Evolutionary conservation across 2,797 vertebrate species (phyloP).

Genomic region (Rhinichthys osculus): DNA sequence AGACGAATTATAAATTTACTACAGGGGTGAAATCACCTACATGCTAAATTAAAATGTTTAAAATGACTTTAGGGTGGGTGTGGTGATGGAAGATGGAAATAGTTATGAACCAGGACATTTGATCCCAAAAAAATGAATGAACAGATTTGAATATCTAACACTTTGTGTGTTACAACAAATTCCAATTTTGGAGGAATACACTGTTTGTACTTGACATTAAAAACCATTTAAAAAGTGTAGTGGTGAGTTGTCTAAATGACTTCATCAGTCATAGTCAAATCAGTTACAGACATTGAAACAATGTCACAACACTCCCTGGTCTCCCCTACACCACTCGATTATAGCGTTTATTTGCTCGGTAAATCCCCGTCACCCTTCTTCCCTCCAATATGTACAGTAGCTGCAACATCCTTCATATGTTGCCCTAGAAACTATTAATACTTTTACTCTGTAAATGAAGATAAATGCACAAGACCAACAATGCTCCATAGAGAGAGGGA

Average conservation of each 20-base stretch:
- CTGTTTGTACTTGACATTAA: not conserved
- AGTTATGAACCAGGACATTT: not conserved
- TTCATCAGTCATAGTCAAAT: too few relatives aligned
- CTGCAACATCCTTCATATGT: conserved; percentile 61
- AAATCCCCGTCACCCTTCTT: conserved; percentile 43
- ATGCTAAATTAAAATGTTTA: not conserved
- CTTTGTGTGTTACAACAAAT: not conserved
- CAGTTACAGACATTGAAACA: too few relatives aligned
- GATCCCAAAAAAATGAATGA: not conserved
- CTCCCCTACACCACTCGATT: conserved; percentile 44
- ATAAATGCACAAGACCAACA: conserved; percentile 70
- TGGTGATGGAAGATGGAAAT: not conserved
- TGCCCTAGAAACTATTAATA: conserved; percentile 71
- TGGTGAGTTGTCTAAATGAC: not conserved
- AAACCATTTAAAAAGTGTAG: not conserved
- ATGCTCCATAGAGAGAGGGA: conserved; percentile 21
- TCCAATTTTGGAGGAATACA: not conserved
- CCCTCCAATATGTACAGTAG: conserved; percentile 54
- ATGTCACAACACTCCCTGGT: not conserved
- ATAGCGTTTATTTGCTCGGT: conserved; percentile 53
- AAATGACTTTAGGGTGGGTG: not conserved
- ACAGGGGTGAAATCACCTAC: not conserved
- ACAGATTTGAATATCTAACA: not conserved
- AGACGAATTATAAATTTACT: not conserved
- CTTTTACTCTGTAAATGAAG: conserved; percentile 71